Base-by-base conservation (phyloP, 2,888 invertebrate species). In the Lumbricus terrestris region DNA sequence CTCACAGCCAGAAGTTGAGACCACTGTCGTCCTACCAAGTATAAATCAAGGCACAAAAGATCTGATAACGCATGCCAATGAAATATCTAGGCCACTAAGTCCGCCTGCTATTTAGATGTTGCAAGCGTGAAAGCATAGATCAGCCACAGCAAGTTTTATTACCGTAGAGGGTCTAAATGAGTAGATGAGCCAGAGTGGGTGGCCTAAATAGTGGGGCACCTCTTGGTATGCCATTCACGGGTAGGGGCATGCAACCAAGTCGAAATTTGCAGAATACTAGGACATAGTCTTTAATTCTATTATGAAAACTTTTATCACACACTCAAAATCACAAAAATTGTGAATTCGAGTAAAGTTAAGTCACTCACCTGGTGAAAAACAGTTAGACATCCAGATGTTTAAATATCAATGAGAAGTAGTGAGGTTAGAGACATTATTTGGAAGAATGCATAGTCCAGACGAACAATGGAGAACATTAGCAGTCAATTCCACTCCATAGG, bases 11-110 rank as follows among this genome's bases (percentile, higher is more conserved):
- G 54, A 54, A 54, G 69, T n/a, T 69, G 69, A 29, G 69, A 69
- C 69, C n/a, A 47, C 23, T 23, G 47, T 47, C 47, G 8, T 23
- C 47, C 47, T 23, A 23, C 29, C 69, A n/a, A 69, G 8, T 69
- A n/a, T 69, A 69, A 69, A 69, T 69, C 69, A 69, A 69, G 29
- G 29, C 29, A 69, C 69, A 69, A 69, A 69, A n/a, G n/a, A 69
- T n/a, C n/a, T n/a, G 69, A 69, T n/a, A n/a, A 69, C n/a, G n/a
- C n/a, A 29, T 69, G n/a, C 69, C 69, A n/a, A 69, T 69, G 69
- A 69, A n/a, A 69, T 69, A 69, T 69, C 69, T 69, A 69, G 69
- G 69, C 69, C 69, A 69, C 69, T n/a, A 69, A 69, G n/a, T n/a
- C 69, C n/a, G 29, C 29, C n/a, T n/a, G 69, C 69, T 8, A n/a